Evolutionary conservation across 2,797 vertebrate species (phyloP).

Genomic region (Phylloscopus collybita): DNA sequence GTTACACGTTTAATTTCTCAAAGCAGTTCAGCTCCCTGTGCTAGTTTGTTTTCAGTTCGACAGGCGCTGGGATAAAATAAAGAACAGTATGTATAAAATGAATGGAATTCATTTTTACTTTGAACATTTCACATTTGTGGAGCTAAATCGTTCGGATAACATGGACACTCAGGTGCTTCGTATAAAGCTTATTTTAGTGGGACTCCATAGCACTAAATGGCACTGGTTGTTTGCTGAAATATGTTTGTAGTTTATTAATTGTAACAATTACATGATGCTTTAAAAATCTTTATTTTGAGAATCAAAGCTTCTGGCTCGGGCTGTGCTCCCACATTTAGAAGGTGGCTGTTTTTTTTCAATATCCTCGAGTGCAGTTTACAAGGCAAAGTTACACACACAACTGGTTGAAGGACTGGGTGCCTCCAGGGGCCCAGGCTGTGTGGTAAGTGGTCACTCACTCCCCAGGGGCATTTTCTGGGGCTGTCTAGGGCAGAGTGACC

Average conservation of each 20-base stretch:
- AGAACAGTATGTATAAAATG: slow-evolving; percentile 21
- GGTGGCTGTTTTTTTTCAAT: not conserved
- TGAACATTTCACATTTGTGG: not conserved
- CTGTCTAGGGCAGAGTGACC: not conserved
- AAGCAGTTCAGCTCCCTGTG: not conserved
- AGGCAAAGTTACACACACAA: not conserved
- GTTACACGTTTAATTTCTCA: slow-evolving; percentile 6
- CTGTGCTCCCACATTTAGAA: not conserved
- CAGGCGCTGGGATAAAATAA: not conserved
- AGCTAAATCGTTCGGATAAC: not conserved
- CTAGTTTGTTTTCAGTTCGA: not conserved
- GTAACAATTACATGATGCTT: not conserved
- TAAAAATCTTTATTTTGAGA: not conserved
- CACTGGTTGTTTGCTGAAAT: not conserved
- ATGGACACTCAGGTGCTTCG: not conserved
- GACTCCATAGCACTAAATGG: not conserved
- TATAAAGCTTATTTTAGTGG: not conserved
- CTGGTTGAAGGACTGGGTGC: not conserved
- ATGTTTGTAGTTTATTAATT: not conserved
- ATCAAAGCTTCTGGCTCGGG: not conserved
- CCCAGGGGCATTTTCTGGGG: not conserved
- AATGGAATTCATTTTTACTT: slow-evolving; percentile 30
- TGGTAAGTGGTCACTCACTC: not conserved
- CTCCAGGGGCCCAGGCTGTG: not conserved
- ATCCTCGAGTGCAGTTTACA: not conserved